Conservation (phyloP, 2,888 invertebrate genomes). For the Leucophenga maculata region DNA sequence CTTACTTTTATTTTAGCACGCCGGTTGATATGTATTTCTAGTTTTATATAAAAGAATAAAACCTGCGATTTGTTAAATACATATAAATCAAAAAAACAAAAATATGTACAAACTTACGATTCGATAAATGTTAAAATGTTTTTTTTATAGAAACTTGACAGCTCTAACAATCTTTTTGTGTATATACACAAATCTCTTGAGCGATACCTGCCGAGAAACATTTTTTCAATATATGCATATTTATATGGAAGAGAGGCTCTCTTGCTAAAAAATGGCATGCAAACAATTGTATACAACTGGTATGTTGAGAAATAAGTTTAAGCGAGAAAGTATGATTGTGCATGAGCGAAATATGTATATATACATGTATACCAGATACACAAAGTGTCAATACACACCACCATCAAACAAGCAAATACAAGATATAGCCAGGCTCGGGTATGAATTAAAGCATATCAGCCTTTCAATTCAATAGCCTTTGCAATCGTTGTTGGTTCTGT, state of each 20-base stretch:
- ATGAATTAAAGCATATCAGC: not conserved
- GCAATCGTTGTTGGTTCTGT: conserved; percentile 71
- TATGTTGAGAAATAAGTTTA: not conserved
- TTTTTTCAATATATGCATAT: too few relatives aligned
- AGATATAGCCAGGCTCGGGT: not conserved
- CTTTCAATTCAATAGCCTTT: conserved; percentile 61
- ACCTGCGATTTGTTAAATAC: too few relatives aligned
- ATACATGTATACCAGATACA: not conserved
- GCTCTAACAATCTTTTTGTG: not conserved
- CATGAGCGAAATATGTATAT: not conserved
- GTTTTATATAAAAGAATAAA: too few relatives aligned
- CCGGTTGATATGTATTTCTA: too few relatives aligned
- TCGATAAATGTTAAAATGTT: too few relatives aligned
- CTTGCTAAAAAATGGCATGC: not conserved
- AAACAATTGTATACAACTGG: not conserved
- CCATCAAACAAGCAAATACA: not conserved
- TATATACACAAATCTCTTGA: too few relatives aligned
- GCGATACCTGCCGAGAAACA: too few relatives aligned
- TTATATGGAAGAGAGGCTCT: not conserved
- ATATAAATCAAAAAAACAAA: too few relatives aligned
- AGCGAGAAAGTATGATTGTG: not conserved
- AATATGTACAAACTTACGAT: too few relatives aligned
- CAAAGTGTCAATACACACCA: not conserved
- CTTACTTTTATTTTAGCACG: too few relatives aligned
- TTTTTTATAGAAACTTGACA: too few relatives aligned